Percentiles rank a stretch among this genome's conserved stretches.
phyloP scores from a whole-genome alignment of 2,888 invertebrate genomes.

The Cerastis rubricosa region DNA sequence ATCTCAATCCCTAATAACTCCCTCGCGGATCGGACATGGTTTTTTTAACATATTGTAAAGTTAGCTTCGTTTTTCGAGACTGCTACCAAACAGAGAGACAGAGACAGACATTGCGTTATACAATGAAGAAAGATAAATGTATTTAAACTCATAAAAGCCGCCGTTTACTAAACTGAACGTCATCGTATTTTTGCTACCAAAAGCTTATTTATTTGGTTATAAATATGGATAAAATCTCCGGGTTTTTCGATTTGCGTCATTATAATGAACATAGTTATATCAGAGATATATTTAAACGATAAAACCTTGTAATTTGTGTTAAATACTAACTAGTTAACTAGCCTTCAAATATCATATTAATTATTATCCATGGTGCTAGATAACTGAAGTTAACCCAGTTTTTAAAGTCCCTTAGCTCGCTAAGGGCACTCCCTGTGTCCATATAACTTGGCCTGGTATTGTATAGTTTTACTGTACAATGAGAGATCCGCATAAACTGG shows the following conservation, averaged over 20 bases:
- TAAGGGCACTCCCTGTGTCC: too few relatives aligned
- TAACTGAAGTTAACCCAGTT: background rate
- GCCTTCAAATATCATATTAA: background rate
- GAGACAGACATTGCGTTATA: background rate
- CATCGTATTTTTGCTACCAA: slow-evolving; percentile 1
- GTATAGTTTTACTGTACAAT: too few relatives aligned
- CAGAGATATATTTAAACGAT: background rate
- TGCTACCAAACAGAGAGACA: background rate
- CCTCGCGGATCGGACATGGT: too few relatives aligned
- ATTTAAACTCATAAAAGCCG: slow-evolving; percentile 5
- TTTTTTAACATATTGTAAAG: too few relatives aligned
- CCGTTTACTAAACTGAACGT: background rate
- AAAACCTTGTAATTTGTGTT: background rate
- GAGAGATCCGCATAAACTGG: too few relatives aligned
- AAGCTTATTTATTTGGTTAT: slow-evolving; percentile 23
- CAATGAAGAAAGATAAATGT: background rate
- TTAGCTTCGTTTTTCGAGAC: background rate
- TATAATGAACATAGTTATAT: background rate
- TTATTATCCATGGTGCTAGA: background rate
- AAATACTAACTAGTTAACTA: background rate
- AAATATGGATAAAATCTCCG: slow-evolving; percentile 4
- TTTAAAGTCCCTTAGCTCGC: background rate
- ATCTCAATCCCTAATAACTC: too few relatives aligned
- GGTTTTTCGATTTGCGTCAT: background rate
- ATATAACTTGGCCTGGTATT: too few relatives aligned